Percentiles rank a stretch among this genome's conserved stretches.
These are phyloP conservation scores for Portunus trituberculatus DNA, from an alignment of 1,140 invertebrate species.

Conservation along the genomic window DNA sequence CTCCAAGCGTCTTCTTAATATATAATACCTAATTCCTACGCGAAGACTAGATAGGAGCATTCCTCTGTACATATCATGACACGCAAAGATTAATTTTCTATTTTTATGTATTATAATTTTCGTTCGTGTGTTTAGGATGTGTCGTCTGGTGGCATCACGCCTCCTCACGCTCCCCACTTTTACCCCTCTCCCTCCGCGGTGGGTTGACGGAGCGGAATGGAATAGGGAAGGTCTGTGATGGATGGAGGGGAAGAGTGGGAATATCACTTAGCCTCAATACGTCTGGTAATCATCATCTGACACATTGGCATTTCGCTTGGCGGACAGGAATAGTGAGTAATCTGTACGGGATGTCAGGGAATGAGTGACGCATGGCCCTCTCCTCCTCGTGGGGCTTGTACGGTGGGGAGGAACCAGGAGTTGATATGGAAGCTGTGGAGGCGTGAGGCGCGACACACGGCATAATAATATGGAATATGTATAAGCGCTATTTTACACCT, in stretches of 20 bases:
- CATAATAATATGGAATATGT: conserved; percentile 4
- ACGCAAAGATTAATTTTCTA: conserved; percentile 72
- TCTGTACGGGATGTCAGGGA: neutral
- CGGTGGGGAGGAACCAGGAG: neutral
- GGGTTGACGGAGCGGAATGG: neutral
- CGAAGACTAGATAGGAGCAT: conserved; percentile 54
- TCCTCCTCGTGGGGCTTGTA: neutral
- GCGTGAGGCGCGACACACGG: neutral
- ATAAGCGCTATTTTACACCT: conserved; percentile 14
- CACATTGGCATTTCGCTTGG: neutral
- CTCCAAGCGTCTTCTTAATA: neutral
- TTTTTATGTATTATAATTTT: conserved; percentile 68
- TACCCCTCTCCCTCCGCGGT: neutral
- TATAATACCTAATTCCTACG: conserved; percentile 3
- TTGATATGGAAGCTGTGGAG: neutral
- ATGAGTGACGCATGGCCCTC: neutral
- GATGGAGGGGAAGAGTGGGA: neutral
- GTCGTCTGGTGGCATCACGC: conserved; percentile 30
- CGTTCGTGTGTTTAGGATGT: conserved; percentile 60
- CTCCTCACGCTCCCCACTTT: neutral
- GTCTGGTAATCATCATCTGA: neutral
- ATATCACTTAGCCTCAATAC: neutral
- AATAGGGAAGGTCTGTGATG: neutral
- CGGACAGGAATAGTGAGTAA: neutral
- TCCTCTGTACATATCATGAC: conserved; percentile 51